Conservation (phyloP, 2,888 invertebrate species). For the Ommatoiulus sabulosus region DNA sequence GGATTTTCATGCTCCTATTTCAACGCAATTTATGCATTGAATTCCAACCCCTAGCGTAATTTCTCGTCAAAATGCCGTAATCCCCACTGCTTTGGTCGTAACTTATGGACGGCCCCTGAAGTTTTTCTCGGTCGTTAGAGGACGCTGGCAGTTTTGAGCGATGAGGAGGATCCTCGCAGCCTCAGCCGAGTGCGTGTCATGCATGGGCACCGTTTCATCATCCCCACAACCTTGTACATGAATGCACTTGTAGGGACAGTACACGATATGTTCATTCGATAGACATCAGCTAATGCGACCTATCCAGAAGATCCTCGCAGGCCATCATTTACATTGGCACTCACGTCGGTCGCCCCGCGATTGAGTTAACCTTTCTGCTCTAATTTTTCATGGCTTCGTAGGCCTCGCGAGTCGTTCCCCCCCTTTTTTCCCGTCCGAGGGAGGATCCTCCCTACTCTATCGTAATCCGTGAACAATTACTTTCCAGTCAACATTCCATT, state of each 20-base stretch:
- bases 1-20: background rate
- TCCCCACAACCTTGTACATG: background rate
- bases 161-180: background rate
- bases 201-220: background rate
- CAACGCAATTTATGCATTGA: background rate
- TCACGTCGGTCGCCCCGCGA: background rate
- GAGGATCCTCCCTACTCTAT: conserved; percentile 22
- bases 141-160: background rate
- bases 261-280: background rate
- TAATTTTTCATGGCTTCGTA: background rate
- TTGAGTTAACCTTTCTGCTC: conserved; percentile 42
- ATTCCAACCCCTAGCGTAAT: background rate
- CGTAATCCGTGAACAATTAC: conserved; percentile 57
- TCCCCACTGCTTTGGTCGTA: background rate
- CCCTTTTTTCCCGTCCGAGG: background rate
- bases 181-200: background rate
- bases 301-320: background rate
- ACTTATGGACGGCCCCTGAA: too few species aligned
- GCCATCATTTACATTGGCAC: conserved; percentile 25
- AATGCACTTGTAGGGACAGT: background rate
- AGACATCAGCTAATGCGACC: background rate
- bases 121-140: background rate
- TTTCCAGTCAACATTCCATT: conserved; percentile 57
- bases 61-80: background rate
- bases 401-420: background rate